Percentiles rank a stretch among this genome's conserved stretches.
Evolutionary conservation across 2,113 vertebrate species (phyloP).

Genomic region (Cynoglossus semilaevis): DNA sequence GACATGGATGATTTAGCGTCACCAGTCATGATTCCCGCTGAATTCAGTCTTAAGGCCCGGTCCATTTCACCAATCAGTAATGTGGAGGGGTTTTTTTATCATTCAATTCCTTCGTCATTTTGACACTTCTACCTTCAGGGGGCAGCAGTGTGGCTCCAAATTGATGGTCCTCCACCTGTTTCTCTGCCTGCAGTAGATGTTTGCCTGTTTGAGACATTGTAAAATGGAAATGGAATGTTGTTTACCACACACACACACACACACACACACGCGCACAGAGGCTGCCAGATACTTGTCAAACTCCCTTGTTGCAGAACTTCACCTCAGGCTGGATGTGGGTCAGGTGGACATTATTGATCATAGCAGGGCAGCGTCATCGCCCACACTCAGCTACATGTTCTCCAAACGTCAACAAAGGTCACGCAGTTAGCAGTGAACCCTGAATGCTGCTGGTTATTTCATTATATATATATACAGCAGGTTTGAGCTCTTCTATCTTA

Average conservation of each 20-base stretch:
- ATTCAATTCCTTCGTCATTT: background rate
- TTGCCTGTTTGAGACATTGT: conserved; percentile 35
- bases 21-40: background rate
- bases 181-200: conserved; percentile 23
- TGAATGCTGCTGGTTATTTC: conserved; percentile 14
- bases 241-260: conserved; percentile 19
- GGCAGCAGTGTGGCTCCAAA: conserved; percentile 12
- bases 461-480: too few species aligned
- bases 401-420: conserved; percentile 51
- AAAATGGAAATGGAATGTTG: conserved; percentile 34
- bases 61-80: background rate
- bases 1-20: background rate
- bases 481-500: too few species aligned
- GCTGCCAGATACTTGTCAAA: conserved; percentile 24
- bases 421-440: conserved; percentile 32
- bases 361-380: conserved; percentile 40
- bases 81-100: background rate
- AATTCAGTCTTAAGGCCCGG: background rate
- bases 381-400: conserved; percentile 41
- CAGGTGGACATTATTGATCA: conserved; percentile 48
- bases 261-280: conserved; percentile 20
- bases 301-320: conserved; percentile 16
- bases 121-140: conserved; percentile 28
- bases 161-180: background rate
- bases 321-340: conserved; percentile 23